Percentiles rank a stretch among this genome's conserved stretches.
These are phyloP conservation scores for Melanotaenia maccullochi DNA, from an alignment of 2,797 vertebrate species.

Conservation along the genomic window DNA sequence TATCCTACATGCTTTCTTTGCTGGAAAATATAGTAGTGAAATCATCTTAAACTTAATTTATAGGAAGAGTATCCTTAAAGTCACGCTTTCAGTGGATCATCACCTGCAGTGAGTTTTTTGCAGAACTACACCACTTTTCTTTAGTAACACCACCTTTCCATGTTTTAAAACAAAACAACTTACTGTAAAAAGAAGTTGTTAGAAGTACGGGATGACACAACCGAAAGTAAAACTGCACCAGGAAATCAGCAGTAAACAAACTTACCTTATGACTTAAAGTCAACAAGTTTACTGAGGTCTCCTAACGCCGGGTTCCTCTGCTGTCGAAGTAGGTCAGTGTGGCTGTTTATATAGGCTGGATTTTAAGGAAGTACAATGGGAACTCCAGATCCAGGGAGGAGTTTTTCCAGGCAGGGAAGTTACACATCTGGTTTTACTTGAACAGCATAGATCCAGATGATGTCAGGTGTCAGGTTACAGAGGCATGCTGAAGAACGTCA, in stretches of 20 bases:
- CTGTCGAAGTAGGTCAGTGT: constrained; percentile 53
- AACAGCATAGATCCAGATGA: constrained; percentile 52
- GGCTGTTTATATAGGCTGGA: constrained; percentile 64
- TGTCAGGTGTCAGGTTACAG: constrained; percentile 78
- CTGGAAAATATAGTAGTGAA: constrained; percentile 2
- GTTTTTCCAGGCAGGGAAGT: constrained; percentile 41
- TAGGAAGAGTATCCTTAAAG: background rate
- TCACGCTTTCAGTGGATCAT: background rate
- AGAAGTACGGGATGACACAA: background rate
- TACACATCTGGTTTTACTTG: constrained; percentile 75
- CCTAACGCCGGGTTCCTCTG: constrained; percentile 8
- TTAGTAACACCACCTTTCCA: background rate
- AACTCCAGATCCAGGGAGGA: constrained; percentile 51
- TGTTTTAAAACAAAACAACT: background rate
- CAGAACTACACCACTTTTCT: background rate
- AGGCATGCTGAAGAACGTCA: background rate
- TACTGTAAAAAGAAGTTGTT: background rate
- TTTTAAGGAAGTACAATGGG: constrained; percentile 78
- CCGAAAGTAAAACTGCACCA: constrained; percentile 1
- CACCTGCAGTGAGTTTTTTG: background rate
- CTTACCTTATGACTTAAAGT: constrained; percentile 57
- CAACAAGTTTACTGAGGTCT: constrained; percentile 27
- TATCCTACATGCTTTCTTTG: constrained; percentile 28
- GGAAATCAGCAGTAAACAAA: constrained; percentile 2
- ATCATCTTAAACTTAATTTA: background rate